Evolutionary conservation across 2,888 invertebrate genomes (phyloP).

Genomic region (Trachelus iudaicus): DNA sequence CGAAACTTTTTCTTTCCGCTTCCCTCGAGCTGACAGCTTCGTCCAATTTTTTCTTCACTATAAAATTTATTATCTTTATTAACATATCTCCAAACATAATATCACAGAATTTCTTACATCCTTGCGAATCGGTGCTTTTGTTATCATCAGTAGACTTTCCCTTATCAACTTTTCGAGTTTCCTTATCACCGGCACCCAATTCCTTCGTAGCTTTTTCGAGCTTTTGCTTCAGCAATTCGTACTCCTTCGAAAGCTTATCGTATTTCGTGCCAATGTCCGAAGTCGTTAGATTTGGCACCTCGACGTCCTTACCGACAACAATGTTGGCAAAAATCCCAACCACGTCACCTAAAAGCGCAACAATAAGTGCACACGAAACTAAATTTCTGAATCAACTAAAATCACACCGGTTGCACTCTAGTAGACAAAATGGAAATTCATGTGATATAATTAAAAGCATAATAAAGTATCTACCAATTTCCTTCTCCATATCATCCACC

Average conservation of each 20-base stretch:
- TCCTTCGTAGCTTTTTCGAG: slow-evolving; percentile 51
- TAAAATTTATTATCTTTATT: slow-evolving; percentile 14
- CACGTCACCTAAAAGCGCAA: slow-evolving; percentile 46
- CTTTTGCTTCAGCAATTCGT: slow-evolving; percentile 56
- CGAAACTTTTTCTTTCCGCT: slow-evolving; percentile 56
- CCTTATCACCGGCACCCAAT: slow-evolving; percentile 45
- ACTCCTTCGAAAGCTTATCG: slow-evolving; percentile 55
- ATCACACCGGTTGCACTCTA: background rate
- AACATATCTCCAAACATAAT: background rate
- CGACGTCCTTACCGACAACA: slow-evolving; percentile 49
- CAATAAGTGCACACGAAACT: background rate
- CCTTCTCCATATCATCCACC: slow-evolving; percentile 88
- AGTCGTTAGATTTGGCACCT: slow-evolving; percentile 35
- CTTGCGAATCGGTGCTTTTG: slow-evolving; percentile 64
- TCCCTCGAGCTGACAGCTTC: slow-evolving; percentile 58
- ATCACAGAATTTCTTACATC: slow-evolving; percentile 53
- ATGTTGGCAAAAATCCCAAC: slow-evolving; percentile 50
- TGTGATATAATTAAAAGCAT: background rate
- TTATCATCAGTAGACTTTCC: slow-evolving; percentile 58
- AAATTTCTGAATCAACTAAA: background rate
- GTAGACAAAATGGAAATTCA: background rate
- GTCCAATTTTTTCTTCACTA: slow-evolving; percentile 70
- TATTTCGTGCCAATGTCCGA: slow-evolving; percentile 48
- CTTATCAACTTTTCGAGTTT: slow-evolving; percentile 72
- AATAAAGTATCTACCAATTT: slow-evolving; percentile 72